Evolutionary conservation across 1,140 invertebrate species (phyloP).

Genomic region (Elysia chlorotica): DNA sequence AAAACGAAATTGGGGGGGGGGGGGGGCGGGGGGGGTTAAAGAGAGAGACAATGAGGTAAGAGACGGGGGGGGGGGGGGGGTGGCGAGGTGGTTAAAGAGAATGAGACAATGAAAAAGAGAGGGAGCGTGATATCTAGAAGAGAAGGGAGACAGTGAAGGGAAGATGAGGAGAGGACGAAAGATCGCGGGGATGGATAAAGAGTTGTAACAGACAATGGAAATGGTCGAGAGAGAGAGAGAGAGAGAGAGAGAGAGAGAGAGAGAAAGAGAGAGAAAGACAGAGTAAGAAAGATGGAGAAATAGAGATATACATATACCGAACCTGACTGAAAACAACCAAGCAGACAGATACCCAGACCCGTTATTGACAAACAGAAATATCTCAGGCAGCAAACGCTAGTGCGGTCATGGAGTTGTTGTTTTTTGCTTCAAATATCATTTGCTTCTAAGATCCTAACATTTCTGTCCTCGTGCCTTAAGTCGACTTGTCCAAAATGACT

Average conservation of each 20-base stretch:
- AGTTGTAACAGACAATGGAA: too few relatives aligned
- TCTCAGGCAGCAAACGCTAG: not conserved
- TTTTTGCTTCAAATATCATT: not conserved
- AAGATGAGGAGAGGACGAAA: too few relatives aligned
- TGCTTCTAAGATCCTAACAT: not conserved
- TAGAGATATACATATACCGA: too few relatives aligned
- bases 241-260: not conserved
- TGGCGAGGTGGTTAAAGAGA: not conserved
- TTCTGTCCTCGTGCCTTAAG: not conserved
- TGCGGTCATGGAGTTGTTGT: not conserved
- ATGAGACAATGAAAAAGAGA: not conserved
- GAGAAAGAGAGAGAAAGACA: not conserved
- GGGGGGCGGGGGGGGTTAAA: not conserved
- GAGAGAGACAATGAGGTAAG: not conserved
- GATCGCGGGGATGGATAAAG: too few relatives aligned
- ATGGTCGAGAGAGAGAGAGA: too few relatives aligned
- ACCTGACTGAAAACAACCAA: too few relatives aligned
- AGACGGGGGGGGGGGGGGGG: not conserved
- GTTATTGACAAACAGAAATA: not conserved
- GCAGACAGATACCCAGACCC: too few relatives aligned
- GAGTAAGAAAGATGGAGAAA: not conserved
- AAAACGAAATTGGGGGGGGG: not conserved
- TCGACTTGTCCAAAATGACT: too few relatives aligned
- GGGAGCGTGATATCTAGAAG: not conserved
- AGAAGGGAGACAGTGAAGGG: not conserved